Base-by-base conservation (phyloP, 2,888 invertebrate genomes). In the Heteromyza rotundicornis region DNA sequence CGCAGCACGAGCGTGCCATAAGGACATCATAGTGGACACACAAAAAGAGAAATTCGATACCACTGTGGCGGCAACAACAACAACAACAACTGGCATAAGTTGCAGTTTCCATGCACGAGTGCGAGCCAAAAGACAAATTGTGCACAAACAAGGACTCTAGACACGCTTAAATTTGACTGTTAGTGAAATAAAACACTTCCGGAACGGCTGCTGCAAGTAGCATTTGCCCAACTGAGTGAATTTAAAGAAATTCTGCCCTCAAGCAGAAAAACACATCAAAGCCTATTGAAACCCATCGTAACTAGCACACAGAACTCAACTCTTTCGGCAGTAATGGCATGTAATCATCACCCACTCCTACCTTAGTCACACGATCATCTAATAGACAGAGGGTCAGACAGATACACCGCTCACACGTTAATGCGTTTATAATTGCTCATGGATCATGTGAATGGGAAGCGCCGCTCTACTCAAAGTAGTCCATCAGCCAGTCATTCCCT, bases 381-480 rank as follows among this genome's bases (percentile, higher is more conserved):
- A 5, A 5, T 27, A 27, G 27, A 7, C 40, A 40, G n/a, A n/a
- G n/a, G n/a, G n/a, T n/a, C n/a, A n/a, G n/a, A n/a, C n/a, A n/a
- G n/a, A n/a, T n/a, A n/a, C n/a, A n/a, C n/a, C 40, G n/a, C 40
- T 7, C 40, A 40, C 40, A 56, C 52, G 52, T 19, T 61, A 61
- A 61, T 61, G 57, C 36, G 24, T 61, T 61, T 61, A 61, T 61
- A 61, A 61, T 61, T 61, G 57, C 57, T 19, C 36, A 14, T 32
- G 12, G 32, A 32, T 35, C 36, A 17, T 35, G 35, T 51, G 60
- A 16, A 52, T 60, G 52, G 36, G 56, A 40, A 50, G 44, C 56
- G 51, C 36, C 40, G 49, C 23, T 40, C 52, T 56, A 40, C 55
- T 55, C 50, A 27, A 27, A 10, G 10, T 5, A 7, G 10, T 27